A percentile compares a stretch with the other conserved stretches of the same genome.
Evolutionary conservation across 2,797 vertebrate species (phyloP).

Genomic region (Sebastiscus albofasciatus): DNA sequence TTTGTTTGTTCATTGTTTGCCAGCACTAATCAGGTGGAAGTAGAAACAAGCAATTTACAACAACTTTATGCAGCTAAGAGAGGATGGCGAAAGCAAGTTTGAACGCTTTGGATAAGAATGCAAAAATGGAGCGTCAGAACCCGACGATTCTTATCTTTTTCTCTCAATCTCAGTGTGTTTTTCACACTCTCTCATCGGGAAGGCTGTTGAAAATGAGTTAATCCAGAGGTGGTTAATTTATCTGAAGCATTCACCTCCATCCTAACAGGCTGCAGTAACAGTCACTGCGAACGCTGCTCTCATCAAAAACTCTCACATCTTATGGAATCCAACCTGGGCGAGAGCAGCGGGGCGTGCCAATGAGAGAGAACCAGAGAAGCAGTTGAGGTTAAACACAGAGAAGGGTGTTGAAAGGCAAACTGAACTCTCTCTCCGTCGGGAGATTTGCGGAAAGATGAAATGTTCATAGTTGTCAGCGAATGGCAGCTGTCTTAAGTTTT

Average conservation of each 20-base stretch:
- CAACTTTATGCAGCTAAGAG: background rate
- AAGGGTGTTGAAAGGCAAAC: constrained; percentile 60
- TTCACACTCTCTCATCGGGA: background rate
- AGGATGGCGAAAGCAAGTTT: too few species aligned
- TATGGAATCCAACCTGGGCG: constrained; percentile 30
- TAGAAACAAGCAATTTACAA: background rate
- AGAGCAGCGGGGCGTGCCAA: constrained; percentile 35
- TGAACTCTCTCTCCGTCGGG: constrained; percentile 55
- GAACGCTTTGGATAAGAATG: background rate
- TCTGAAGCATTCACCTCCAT: constrained; percentile 10
- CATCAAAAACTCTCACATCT: constrained; percentile 52
- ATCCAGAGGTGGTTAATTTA: constrained; percentile 50
- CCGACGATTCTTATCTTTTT: background rate
- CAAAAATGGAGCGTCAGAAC: background rate
- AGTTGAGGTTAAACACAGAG: constrained; percentile 54
- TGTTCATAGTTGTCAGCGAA: constrained; percentile 55
- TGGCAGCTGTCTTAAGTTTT: constrained; percentile 66
- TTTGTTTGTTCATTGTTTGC: background rate
- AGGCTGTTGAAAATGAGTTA: constrained; percentile 1
- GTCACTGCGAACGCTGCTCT: background rate
- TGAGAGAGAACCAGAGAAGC: constrained; percentile 29
- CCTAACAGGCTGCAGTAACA: constrained; percentile 33
- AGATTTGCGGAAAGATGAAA: constrained; percentile 53
- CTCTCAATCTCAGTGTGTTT: background rate
- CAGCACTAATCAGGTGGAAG: background rate